A percentile compares a stretch with the other conserved stretches of the same genome.
Evolutionary conservation across 1,140 invertebrate genomes (phyloP).

Genomic region (Vanessa atalanta): DNA sequence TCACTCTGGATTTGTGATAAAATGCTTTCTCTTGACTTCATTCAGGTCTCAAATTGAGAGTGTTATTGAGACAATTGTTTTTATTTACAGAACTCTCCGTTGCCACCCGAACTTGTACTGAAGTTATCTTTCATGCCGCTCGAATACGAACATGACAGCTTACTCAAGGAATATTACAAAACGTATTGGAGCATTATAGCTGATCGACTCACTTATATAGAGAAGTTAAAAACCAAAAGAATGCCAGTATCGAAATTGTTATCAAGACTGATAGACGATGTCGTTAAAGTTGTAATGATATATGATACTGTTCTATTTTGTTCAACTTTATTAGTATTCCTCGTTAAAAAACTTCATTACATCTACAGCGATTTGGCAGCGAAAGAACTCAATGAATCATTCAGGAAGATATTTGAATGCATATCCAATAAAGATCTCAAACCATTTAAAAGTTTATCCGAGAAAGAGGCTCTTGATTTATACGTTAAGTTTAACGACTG

Average conservation of each 20-base stretch:
- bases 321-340: conserved; percentile 49
- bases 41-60: too few relatives aligned
- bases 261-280: conserved; percentile 58
- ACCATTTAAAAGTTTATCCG: conserved; percentile 47
- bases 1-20: too few relatives aligned
- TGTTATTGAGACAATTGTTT: too few relatives aligned
- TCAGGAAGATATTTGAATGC: conserved; percentile 50
- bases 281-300: conserved; percentile 54
- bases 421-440: conserved; percentile 48
- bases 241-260: conserved; percentile 53
- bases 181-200: conserved; percentile 66
- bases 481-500: conserved; percentile 64
- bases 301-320: conserved; percentile 60
- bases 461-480: conserved; percentile 48
- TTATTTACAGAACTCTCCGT: conserved; percentile 42
- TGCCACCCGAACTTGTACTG: conserved; percentile 59
- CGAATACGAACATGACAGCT: conserved; percentile 45
- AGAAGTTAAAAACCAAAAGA: conserved; percentile 56
- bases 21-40: too few relatives aligned
- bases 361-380: conserved; percentile 48
- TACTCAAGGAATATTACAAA: conserved; percentile 59
- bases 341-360: conserved; percentile 61
- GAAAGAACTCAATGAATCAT: conserved; percentile 47
- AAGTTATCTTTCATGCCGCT: conserved; percentile 72
- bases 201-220: conserved; percentile 62